Base-by-base conservation (phyloP, 2,888 invertebrate species). In the Choristoneura rosaceana region DNA sequence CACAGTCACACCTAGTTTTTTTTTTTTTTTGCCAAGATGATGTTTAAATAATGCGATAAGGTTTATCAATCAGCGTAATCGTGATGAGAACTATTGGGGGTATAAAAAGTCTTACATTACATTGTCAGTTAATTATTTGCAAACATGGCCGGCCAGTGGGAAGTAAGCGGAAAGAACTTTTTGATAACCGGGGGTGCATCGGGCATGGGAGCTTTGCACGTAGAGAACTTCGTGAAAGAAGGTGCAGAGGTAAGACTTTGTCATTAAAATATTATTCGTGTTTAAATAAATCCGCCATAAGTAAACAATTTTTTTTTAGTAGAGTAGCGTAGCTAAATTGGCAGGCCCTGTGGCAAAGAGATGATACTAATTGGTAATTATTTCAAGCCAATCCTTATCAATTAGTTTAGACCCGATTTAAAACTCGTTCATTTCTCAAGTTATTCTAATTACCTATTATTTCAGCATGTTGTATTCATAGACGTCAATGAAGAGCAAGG, bases 111-210 rank as follows among this genome's bases (percentile, higher is more conserved):
- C n/a, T n/a, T n/a, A n/a, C n/a, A n/a, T n/a, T n/a, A n/a, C n/a
- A n/a, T n/a, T n/a, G n/a, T n/a, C n/a, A n/a, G n/a, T 34, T 34
- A 34, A 60, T n/a, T 60, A 38, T 38, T 60, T n/a, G 38, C 34
- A 60, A 60, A 60, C 38, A 60, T 60, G 60, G 60, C 60, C 38
- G 55, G 34, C 38, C 60, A 60, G 38, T 60, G 60, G 60, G 34
- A n/a, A 60, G 34, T 76, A 4, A 77, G 78, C 64, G 82, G 79
- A 0, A 87, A 87, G 78, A 81, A 81, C 2, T 80, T 86, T 74
- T 62, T 88, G 52, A 80, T 88, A 61, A 88, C 87, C 4, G 88
- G 88, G 3, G 88, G 83, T 7, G 87, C 88, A 10, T 85, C 86
- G 0, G 87, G 88, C 0, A 69, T 88, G 17, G 87, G 88, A 0